These are phyloP conservation scores for Brevimyrus niger DNA, from an alignment of 2,113 vertebrate genomes.

Conservation along the genomic window DNA sequence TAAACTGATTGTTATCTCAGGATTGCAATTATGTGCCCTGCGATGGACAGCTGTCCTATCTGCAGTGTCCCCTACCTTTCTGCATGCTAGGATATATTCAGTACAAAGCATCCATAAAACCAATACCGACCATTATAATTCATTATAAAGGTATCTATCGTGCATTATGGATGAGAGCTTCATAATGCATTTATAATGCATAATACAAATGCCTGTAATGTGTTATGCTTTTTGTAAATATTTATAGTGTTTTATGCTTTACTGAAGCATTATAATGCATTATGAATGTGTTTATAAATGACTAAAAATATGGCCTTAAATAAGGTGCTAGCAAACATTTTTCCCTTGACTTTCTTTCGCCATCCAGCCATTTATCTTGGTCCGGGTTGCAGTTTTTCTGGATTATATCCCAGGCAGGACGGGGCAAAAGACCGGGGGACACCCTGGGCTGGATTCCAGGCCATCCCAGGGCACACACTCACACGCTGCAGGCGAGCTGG, in stretches of 20 bases:
- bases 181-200: too few relatives aligned
- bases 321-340: neutral
- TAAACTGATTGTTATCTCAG: neutral
- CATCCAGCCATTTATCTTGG: neutral
- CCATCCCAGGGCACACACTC: neutral
- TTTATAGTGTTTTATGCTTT: too few relatives aligned
- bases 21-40: neutral
- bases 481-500: neutral
- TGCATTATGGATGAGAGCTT: too few relatives aligned
- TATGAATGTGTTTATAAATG: too few relatives aligned
- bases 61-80: neutral
- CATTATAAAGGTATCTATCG: too few relatives aligned
- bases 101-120: too few relatives aligned
- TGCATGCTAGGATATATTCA: neutral
- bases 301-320: too few relatives aligned
- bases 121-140: too few relatives aligned
- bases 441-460: neutral
- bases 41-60: neutral
- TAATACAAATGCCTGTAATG: too few relatives aligned
- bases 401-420: neutral
- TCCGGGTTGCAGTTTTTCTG: neutral
- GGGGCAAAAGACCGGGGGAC: neutral
- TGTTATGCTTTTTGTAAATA: too few relatives aligned
- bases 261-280: too few relatives aligned
- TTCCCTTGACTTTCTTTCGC: neutral